Base-by-base conservation (phyloP, 2,888 invertebrate genomes). In the Lycaena phlaeas region DNA sequence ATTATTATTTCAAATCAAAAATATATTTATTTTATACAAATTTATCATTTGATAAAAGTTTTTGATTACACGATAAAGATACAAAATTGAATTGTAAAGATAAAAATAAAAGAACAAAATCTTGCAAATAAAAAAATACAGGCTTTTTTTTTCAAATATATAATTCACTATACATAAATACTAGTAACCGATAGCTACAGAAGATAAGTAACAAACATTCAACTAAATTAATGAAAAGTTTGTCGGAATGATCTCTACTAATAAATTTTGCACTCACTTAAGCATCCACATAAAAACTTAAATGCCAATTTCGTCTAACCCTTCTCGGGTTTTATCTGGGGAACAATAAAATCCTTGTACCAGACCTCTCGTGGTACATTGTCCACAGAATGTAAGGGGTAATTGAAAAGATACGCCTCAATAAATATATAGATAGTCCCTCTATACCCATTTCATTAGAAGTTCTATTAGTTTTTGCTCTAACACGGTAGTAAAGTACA, bases 371-470 rank as follows among this genome's bases (percentile, higher is more conserved):
- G 40, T 43, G 43, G 46, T 48, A 48, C 49, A 49, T 48, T 50
- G 52, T 49, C 43, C 41, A 40, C 36, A 43, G 48, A 49, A 48
- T 51, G 50, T 48, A 45, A 42, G 40, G 43, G 48, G 51, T 54
- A 54, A 54, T 54, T 52, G 54, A 54, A 54, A 51, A 52, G 42
- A 43, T 46, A 46, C 45, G 48, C 43, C 43, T 36, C 51, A 41
- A 46, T 42, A 48, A 49, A 44, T 45, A 47, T 40, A 48, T 42
- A 42, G 44, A 44, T 36, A 25, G 30, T 39, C 39, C 39, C 39
- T 28, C 30, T 14, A 15, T 25, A 39, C 17, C 29, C 29, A 30
- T 30, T 39, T 39, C 39, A 25, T 30, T 30, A 30, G 22, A 22
- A 14, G 15, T 30, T 28, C 18, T 25, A 39, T 39, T 39, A 30